Conservation (phyloP, 2,888 invertebrate species). For the Drepanosiphum platanoidis region DNA sequence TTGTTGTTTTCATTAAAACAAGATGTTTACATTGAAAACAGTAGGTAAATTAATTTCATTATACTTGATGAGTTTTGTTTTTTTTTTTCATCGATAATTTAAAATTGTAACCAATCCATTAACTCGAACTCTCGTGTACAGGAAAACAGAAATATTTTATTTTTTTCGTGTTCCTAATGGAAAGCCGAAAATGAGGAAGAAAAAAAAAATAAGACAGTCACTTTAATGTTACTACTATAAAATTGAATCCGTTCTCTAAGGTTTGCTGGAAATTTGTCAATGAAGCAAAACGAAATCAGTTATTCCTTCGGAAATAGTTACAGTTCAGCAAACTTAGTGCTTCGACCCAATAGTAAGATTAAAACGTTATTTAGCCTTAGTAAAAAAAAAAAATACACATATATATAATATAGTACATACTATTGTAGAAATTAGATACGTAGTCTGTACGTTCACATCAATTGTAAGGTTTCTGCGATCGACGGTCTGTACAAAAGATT, state of each 20-base stretch:
- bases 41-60: neutral
- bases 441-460: neutral
- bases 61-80: neutral
- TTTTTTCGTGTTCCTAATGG: conserved; percentile 12
- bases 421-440: neutral
- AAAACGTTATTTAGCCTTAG: neutral
- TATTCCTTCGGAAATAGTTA: conserved; percentile 37
- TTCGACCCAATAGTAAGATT: conserved; percentile 7
- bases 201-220: neutral
- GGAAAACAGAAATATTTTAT: neutral
- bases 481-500: neutral
- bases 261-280: conserved; percentile 33
- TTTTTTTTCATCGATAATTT: neutral
- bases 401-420: neutral
- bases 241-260: conserved; percentile 22
- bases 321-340: conserved; percentile 31
- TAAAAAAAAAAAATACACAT: conserved; percentile 6
- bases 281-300: conserved; percentile 52
- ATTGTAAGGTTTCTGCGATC: neutral
- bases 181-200: conserved; percentile 19
- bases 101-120: neutral
- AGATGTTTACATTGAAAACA: too few relatives aligned
- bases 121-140: neutral
- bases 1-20: neutral
- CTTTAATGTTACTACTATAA: conserved; percentile 18